Conservation (phyloP, 2,113 vertebrate genomes). For the Mugil cephalus region DNA sequence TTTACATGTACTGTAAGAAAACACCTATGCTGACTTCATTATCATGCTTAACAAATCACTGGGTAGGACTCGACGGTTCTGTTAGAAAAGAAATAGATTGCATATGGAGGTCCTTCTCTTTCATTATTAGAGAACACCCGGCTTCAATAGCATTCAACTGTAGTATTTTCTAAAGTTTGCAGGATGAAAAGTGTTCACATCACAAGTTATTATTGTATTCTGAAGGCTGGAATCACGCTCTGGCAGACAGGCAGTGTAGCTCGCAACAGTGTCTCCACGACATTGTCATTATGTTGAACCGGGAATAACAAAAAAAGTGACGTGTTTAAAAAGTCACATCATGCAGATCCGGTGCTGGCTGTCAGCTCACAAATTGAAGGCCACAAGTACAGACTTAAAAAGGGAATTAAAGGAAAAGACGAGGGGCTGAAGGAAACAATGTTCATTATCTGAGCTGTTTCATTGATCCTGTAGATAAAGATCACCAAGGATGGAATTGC, state of each 20-base stretch:
- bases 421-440: conserved; percentile 11
- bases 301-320: conserved; percentile 14
- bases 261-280: neutral
- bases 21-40: neutral
- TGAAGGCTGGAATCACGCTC: conserved; percentile 18
- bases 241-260: neutral
- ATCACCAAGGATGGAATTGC: conserved; percentile 91
- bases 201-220: conserved; percentile 34
- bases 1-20: neutral
- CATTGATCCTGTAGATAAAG: conserved; percentile 93
- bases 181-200: too few species aligned
- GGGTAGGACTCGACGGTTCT: conserved; percentile 7
- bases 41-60: conserved; percentile 20
- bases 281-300: conserved; percentile 17
- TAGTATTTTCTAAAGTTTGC: conserved; percentile 9
- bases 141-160: conserved; percentile 7
- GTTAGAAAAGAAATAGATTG: conserved; percentile 18
- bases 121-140: conserved; percentile 6
- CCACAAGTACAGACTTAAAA: conserved; percentile 1
- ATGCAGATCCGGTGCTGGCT: neutral
- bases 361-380: neutral
- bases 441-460: conserved; percentile 66
- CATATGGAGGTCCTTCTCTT: neutral
- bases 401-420: conserved; percentile 32
- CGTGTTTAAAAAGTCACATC: conserved; percentile 4